Evolutionary conservation across 1,140 invertebrate genomes (phyloP).

Genomic region (Tetramorium simillimum): DNA sequence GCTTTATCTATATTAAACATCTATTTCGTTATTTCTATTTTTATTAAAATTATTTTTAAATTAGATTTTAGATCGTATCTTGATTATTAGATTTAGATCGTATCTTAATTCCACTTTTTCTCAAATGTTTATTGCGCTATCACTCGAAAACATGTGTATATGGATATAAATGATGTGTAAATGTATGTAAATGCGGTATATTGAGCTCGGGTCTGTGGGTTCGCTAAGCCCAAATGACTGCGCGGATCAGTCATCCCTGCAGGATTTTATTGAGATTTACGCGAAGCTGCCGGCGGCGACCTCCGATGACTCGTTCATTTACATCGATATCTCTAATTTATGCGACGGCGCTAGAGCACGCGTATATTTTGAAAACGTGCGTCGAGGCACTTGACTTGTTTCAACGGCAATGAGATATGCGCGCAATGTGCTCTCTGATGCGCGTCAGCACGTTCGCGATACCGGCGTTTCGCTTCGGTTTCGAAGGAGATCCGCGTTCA

Average conservation of each 20-base stretch:
- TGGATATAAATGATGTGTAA: not conserved
- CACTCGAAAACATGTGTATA: not conserved
- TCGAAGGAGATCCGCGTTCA: slow-evolving; percentile 21
- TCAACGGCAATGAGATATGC: slow-evolving; percentile 17
- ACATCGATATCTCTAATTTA: slow-evolving; percentile 58
- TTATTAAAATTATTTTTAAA: not conserved
- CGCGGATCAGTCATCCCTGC: not conserved
- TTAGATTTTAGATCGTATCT: not conserved
- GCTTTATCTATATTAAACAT: not conserved
- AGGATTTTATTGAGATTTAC: slow-evolving; percentile 36
- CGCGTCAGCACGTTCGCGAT: slow-evolving; percentile 8
- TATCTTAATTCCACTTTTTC: not conserved
- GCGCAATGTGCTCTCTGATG: slow-evolving; percentile 8
- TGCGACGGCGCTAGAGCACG: slow-evolving; percentile 35
- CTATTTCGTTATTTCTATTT: not conserved
- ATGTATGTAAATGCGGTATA: not conserved
- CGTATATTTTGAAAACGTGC: not conserved
- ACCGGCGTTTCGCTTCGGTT: slow-evolving; percentile 2
- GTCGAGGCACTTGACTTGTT: slow-evolving; percentile 21
- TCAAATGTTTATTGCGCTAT: not conserved
- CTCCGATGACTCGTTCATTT: slow-evolving; percentile 41
- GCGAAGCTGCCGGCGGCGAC: slow-evolving; percentile 6
- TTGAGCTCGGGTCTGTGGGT: not conserved
- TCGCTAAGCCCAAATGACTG: not conserved
- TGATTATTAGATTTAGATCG: not conserved